Evolutionary conservation across 1,140 invertebrate genomes (phyloP), one percentile per base, ranked within the genome.

Genomic region (Euwallacea similis): DNA sequence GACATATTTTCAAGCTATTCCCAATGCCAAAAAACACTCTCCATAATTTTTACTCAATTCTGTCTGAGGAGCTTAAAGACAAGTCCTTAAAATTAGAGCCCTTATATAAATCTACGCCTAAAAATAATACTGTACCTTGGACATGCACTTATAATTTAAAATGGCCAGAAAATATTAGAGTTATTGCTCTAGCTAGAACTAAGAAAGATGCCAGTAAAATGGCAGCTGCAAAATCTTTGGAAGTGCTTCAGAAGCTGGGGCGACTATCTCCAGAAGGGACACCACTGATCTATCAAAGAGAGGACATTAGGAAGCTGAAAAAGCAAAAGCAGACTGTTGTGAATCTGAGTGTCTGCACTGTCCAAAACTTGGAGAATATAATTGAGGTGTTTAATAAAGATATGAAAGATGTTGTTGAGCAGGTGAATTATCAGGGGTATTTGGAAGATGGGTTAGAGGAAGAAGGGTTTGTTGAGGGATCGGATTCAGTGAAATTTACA

Each of bases 181-280:
- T 81, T 66, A 46, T 61, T 7, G 69, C 69, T 41, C 61, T 43
- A 44, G 77, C 63, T 11, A n/a, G 42, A 11, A 76, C 76, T 15
- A 82, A 83, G 72, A 73, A 76, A 55, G 56, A 76, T n/a, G 80
- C 82, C 2, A 76, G 78, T 2, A 69, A 65, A 11, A 77, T 79
- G 69, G 79, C 79, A 9, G 76, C 76, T 33, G 33, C 75, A 0
- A 73, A 73, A 65, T 75, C 65, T 56, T 60, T 83, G 7, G 56
- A 75, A 33, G 81, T 74, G 66, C 70, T 83, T 21, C 63, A 65
- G 61, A 60, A 66, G 10, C 60, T 75, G 53, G 74, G 77, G 11
- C 76, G 77, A 73, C 78, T 83, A 13, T 75, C 73, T 15, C 70
- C 73, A 41, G 54, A 78, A 9, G 81, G 81, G 8, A 8, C 59